A percentile compares a stretch with the other conserved stretches of the same genome.
These are phyloP conservation scores for Drosophila neotestacea DNA, from an alignment of 2,888 invertebrate species.

Conservation along the genomic window DNA sequence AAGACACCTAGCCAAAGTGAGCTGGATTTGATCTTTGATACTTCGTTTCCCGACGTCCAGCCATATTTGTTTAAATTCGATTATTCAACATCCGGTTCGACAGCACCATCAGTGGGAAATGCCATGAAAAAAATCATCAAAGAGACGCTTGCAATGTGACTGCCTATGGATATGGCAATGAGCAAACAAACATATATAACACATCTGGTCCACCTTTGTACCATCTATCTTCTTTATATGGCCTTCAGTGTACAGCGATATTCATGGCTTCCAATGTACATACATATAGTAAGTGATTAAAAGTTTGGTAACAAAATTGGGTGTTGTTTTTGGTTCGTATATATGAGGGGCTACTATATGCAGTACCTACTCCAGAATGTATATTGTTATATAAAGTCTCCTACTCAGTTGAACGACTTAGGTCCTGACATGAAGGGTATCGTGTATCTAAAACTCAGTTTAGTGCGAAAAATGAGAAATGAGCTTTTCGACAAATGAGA, in stretches of 20 bases:
- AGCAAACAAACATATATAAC: neutral
- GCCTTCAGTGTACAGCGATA: neutral
- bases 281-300: neutral
- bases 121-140: slow-evolving; percentile 95
- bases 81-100: slow-evolving; percentile 92
- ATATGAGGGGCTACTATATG: neutral
- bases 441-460: too few relatives aligned
- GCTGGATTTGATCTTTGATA: slow-evolving; percentile 97
- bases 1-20: slow-evolving; percentile 97
- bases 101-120: slow-evolving; percentile 92
- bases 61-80: slow-evolving; percentile 98
- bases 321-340: neutral
- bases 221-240: neutral
- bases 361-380: too few relatives aligned
- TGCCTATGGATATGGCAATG: slow-evolving; percentile 18
- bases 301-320: neutral
- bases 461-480: too few relatives aligned
- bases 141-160: slow-evolving; percentile 93
- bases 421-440: too few relatives aligned
- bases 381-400: too few relatives aligned
- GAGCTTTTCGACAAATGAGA: too few relatives aligned
- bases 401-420: too few relatives aligned
- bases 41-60: slow-evolving; percentile 96
- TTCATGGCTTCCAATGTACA: neutral
- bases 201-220: neutral